Conservation (phyloP, 2,797 vertebrate species). For the Gymnocypris eckloni region DNA sequence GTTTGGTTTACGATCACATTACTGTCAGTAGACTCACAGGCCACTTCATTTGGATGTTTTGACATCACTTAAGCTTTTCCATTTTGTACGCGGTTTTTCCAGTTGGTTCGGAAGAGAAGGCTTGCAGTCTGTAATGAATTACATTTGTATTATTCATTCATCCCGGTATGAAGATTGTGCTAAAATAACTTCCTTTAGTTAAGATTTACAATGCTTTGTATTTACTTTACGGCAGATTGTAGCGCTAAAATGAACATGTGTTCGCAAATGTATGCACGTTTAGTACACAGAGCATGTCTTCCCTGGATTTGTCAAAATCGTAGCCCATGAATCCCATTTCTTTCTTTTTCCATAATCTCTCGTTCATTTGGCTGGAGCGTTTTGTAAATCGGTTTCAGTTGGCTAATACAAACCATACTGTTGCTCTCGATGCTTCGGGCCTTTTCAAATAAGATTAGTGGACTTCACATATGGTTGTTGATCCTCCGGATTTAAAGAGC, state of each 20-base stretch:
- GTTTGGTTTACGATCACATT: slow-evolving; percentile 53
- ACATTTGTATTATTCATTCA: slow-evolving; percentile 25
- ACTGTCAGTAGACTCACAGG: slow-evolving; percentile 35
- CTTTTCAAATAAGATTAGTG: slow-evolving; percentile 72
- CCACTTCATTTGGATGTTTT: slow-evolving; percentile 26
- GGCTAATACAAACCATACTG: slow-evolving; percentile 71
- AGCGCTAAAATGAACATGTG: background rate
- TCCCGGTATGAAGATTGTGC: background rate
- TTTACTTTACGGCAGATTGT: background rate
- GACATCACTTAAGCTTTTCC: slow-evolving; percentile 43
- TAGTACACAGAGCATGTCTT: slow-evolving; percentile 29
- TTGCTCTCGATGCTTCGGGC: slow-evolving; percentile 61
- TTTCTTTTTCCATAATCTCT: slow-evolving; percentile 41
- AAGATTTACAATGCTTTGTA: slow-evolving; percentile 21
- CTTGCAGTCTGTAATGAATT: slow-evolving; percentile 45
- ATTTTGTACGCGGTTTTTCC: slow-evolving; percentile 35
- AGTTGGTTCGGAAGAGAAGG: slow-evolving; percentile 22
- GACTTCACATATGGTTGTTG: slow-evolving; percentile 73
- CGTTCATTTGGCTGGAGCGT: slow-evolving; percentile 34
- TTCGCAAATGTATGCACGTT: slow-evolving; percentile 14
- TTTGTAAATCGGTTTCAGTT: slow-evolving; percentile 63
- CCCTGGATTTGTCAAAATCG: slow-evolving; percentile 22
- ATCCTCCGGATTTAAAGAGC: slow-evolving; percentile 73
- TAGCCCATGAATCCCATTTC: slow-evolving; percentile 28
- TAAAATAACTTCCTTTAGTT: slow-evolving; percentile 31